phyloP scores from a whole-genome alignment of 2,113 vertebrate species.

The Lethenteron camtschaticum region DNA sequence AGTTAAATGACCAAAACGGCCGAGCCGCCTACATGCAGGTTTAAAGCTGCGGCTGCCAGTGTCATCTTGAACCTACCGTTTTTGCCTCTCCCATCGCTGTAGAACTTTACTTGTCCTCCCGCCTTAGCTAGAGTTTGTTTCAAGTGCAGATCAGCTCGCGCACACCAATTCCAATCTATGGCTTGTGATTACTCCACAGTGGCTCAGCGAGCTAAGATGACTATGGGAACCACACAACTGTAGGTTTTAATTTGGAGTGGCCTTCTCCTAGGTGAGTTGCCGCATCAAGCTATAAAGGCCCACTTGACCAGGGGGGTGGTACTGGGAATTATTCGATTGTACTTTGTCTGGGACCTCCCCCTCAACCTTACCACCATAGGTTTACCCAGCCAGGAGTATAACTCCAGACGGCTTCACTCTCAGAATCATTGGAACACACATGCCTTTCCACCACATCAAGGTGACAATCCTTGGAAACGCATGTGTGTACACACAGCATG shows the following conservation, averaged over 20 bases:
- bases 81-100: slow-evolving; percentile 3
- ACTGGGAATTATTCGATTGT: too few species aligned
- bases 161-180: slow-evolving; percentile 1
- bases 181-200: not conserved
- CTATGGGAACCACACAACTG: not conserved
- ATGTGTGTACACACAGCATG: too few species aligned
- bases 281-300: too few species aligned
- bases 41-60: not conserved
- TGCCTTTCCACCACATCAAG: too few species aligned
- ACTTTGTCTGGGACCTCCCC: too few species aligned
- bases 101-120: not conserved
- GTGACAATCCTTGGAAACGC: too few species aligned
- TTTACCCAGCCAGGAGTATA: too few species aligned
- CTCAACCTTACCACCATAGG: too few species aligned
- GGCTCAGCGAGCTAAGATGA: not conserved
- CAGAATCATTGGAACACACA: too few species aligned
- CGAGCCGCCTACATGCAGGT: not conserved
- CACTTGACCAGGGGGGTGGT: too few species aligned
- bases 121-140: not conserved
- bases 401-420: too few species aligned
- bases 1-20: not conserved
- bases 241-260: not conserved
- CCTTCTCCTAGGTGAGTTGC: not conserved
- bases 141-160: not conserved
- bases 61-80: slow-evolving; percentile 1